Evolutionary conservation across 2,888 invertebrate genomes (phyloP).

Genomic region (Pheosia gnoma): DNA sequence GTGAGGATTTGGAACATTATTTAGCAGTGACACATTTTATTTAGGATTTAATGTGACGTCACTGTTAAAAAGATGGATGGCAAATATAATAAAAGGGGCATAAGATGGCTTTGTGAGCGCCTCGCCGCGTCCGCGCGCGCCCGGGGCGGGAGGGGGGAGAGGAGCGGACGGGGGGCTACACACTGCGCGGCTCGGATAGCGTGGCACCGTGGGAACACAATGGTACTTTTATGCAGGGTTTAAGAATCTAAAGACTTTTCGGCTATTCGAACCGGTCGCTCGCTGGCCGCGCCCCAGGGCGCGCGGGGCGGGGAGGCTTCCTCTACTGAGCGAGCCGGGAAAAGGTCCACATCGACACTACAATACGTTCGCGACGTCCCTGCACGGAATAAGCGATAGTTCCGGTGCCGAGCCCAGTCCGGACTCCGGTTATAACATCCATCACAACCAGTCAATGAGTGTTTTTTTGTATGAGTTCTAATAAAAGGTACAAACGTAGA

Average conservation of each 20-base stretch:
- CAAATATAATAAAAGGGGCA: conserved; percentile 56
- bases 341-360: background rate
- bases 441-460: too few species aligned
- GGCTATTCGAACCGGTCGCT: conserved; percentile 21
- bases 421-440: background rate
- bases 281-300: conserved; percentile 1
- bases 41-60: conserved; percentile 59
- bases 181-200: background rate
- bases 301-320: background rate
- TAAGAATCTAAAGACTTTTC: conserved; percentile 44
- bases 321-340: background rate
- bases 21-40: conserved; percentile 53
- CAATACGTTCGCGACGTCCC: background rate
- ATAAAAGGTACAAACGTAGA: too few species aligned
- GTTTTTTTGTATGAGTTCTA: too few species aligned
- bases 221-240: conserved; percentile 40
- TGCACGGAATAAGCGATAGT: background rate
- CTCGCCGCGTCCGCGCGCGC: conserved; percentile 8
- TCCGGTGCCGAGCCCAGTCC: background rate
- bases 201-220: conserved; percentile 29
- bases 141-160: conserved; percentile 14
- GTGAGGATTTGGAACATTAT: conserved; percentile 45
- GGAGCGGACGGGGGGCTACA: conserved; percentile 10
- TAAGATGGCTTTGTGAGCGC: conserved; percentile 50
- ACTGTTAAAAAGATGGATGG: conserved; percentile 58